These are phyloP conservation scores for Acronicta alni DNA, from an alignment of 2,888 invertebrate species.

Conservation along the genomic window DNA sequence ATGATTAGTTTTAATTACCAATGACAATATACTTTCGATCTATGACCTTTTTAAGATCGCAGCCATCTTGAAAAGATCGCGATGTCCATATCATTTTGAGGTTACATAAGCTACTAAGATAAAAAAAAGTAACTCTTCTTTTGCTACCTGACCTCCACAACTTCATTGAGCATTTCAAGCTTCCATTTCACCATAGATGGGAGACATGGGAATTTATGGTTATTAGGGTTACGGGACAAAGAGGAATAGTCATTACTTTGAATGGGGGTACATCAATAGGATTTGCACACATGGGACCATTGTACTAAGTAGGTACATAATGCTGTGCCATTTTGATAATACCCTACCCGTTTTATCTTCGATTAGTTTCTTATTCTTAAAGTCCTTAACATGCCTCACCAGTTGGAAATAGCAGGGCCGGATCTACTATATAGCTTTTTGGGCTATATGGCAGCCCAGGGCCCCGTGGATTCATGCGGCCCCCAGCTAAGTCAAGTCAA, in stretches of 20 bases:
- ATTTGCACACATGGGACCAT: constrained; percentile 7
- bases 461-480: too few species aligned
- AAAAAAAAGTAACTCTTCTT: background rate
- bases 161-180: constrained; percentile 12
- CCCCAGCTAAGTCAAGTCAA: too few species aligned
- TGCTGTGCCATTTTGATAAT: constrained; percentile 5
- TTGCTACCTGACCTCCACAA: constrained; percentile 12
- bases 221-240: constrained; percentile 44
- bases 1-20: too few species aligned
- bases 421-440: too few species aligned
- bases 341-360: constrained; percentile 9
- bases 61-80: too few species aligned
- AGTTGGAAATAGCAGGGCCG: too few species aligned
- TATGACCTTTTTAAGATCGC: too few species aligned
- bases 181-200: constrained; percentile 19
- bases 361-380: too few species aligned
- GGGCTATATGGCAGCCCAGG: too few species aligned
- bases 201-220: constrained; percentile 44
- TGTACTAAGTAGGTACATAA: constrained; percentile 4
- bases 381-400: too few species aligned
- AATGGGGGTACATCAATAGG: constrained; percentile 31
- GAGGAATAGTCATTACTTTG: constrained; percentile 43
- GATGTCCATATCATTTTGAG: constrained; percentile 10
- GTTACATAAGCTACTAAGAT: background rate
- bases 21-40: too few species aligned